Evolutionary conservation across 2,888 invertebrate genomes (phyloP), one percentile per base, ranked within the genome.

Genomic region (Drosophila siamana): DNA sequence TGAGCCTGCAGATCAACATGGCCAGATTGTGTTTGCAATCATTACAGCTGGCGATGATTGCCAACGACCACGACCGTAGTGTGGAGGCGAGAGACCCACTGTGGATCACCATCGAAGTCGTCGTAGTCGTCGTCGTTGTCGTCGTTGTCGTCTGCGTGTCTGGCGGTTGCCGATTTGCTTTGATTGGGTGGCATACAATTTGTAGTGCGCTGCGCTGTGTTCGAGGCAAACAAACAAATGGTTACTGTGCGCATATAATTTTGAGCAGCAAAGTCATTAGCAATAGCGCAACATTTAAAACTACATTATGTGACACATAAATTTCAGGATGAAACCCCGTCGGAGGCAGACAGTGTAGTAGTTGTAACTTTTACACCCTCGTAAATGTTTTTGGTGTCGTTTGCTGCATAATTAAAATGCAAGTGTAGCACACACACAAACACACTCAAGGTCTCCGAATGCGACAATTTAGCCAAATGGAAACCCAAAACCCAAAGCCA

Each of bases 11-110:
- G 85, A 86, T 86, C 85, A 86, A 86, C 85, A 86, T 83, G 85
- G 56, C 62, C 54, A 83, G 85, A 86, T 86, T 80, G 74, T 86
- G 85, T 86, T 86, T 88, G 86, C 86, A 86, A 86, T 86, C 85
- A 88, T 86, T 88, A 88, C 74, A 69, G 76, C 79, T 56, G 68
- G 79, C 82, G 79, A 81, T 82, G 79, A 74, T 78, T 81, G 82
- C 79, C 77, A 72, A 68, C 75, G 56, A 82, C 84, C 74, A 77
- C 86, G 81, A 84, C 84, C 73, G 55, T 50, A 26, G 24, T 16
- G 40, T 16, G 40, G 16, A 54, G 19, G 19, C 19, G 19, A 19
- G 19, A 19, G 44, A 52, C 59, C 70, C 69, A 67, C 70, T 74
- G 74, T 52, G 69, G 36, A 62, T 56, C 69, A 61, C 40, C 51